Conservation (phyloP, 2,888 invertebrate species). For the Mellilla xanthometata region DNA sequence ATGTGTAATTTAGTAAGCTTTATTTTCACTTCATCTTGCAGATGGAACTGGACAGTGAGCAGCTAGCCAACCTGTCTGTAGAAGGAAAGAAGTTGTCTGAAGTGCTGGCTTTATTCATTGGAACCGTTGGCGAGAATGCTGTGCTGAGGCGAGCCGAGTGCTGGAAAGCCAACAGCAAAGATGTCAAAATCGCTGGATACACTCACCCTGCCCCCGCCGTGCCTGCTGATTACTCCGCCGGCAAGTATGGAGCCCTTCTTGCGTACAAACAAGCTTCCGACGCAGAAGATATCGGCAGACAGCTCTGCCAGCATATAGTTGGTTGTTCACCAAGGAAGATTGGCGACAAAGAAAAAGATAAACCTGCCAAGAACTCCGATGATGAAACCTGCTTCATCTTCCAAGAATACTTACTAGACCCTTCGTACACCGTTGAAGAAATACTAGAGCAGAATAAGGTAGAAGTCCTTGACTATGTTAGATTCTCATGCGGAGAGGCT, state of each 20-base stretch:
- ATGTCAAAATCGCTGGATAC: slow-evolving; percentile 85
- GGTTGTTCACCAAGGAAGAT: slow-evolving; percentile 92
- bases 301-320: slow-evolving; percentile 96
- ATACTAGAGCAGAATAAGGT: slow-evolving; percentile 85
- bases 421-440: slow-evolving; percentile 87
- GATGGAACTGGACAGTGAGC: slow-evolving; percentile 86
- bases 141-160: slow-evolving; percentile 89
- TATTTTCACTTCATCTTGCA: slow-evolving; percentile 40
- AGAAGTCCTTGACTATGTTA: slow-evolving; percentile 89
- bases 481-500: slow-evolving; percentile 94
- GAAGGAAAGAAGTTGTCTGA: slow-evolving; percentile 89
- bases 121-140: slow-evolving; percentile 95
- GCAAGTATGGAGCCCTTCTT: slow-evolving; percentile 93
- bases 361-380: slow-evolving; percentile 85
- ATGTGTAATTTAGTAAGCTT: too few species aligned
- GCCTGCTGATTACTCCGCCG: slow-evolving; percentile 82
- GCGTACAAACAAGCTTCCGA: slow-evolving; percentile 83
- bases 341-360: slow-evolving; percentile 84
- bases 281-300: slow-evolving; percentile 83
- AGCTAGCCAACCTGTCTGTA: slow-evolving; percentile 84
- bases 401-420: slow-evolving; percentile 94
- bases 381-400: slow-evolving; percentile 91
- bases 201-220: slow-evolving; percentile 89
- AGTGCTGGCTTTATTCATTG: slow-evolving; percentile 92
- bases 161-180: slow-evolving; percentile 82